Evolutionary conservation across 2,888 invertebrate species (phyloP).

Genomic region (Heteromurus nitidus): DNA sequence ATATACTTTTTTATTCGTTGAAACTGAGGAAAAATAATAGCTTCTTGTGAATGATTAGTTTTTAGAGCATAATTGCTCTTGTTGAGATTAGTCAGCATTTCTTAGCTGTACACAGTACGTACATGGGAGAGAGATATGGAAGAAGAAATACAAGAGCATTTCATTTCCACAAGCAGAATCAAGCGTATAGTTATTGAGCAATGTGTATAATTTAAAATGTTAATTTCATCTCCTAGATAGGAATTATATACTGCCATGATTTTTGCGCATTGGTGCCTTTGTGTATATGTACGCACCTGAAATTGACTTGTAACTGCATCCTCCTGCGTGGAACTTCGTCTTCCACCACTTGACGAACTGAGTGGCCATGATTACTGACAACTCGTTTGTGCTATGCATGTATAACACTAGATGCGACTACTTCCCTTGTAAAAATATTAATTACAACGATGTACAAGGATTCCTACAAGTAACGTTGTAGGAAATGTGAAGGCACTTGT

Average conservation of each 20-base stretch:
- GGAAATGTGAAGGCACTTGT: background rate
- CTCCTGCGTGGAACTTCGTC: slow-evolving; percentile 71
- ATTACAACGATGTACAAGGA: background rate
- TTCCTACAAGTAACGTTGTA: background rate
- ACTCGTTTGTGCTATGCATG: slow-evolving; percentile 61
- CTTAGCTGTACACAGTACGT: too few relatives aligned
- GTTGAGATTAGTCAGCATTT: background rate
- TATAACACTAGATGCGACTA: too few relatives aligned
- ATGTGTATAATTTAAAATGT: slow-evolving; percentile 16
- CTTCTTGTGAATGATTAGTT: slow-evolving; percentile 2
- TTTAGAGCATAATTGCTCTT: background rate
- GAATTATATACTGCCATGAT: too few relatives aligned
- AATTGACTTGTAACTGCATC: slow-evolving; percentile 73
- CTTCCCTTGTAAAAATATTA: slow-evolving; percentile 22
- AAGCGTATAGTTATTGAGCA: background rate
- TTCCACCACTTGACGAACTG: slow-evolving; percentile 74
- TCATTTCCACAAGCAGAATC: too few relatives aligned
- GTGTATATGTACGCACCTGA: slow-evolving; percentile 69
- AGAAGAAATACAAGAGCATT: too few relatives aligned
- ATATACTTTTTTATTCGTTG: slow-evolving; percentile 11
- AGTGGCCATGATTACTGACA: slow-evolving; percentile 71
- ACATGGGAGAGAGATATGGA: too few relatives aligned
- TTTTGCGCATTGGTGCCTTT: too few relatives aligned
- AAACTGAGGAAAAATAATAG: slow-evolving; percentile 19
- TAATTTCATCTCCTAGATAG: background rate